Evolutionary conservation across 2,113 vertebrate genomes (phyloP).

Genomic region (Athene cunicularia): DNA sequence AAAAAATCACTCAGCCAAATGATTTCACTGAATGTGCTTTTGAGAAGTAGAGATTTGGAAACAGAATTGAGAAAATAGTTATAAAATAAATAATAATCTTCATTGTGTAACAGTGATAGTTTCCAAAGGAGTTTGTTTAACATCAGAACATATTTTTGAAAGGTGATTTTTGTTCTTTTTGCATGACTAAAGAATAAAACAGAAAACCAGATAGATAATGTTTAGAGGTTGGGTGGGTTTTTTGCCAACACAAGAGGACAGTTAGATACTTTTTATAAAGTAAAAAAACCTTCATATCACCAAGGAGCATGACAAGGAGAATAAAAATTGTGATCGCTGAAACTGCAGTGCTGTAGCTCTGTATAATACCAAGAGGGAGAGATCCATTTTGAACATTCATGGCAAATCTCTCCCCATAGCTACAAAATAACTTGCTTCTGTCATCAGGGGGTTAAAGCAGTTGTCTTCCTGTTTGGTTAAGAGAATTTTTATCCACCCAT

Average conservation of each 20-base stretch:
- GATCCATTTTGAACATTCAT: slow-evolving; percentile 71
- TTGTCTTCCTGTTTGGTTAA: slow-evolving; percentile 62
- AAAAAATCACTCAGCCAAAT: background rate
- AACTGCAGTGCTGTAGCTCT: background rate
- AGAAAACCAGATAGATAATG: background rate
- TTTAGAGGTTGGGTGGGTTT: fast-evolving
- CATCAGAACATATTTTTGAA: background rate
- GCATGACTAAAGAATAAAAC: background rate
- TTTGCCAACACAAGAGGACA: background rate
- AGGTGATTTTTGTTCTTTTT: too few relatives aligned
- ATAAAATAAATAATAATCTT: background rate
- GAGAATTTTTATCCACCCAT: background rate
- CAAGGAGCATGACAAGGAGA: background rate
- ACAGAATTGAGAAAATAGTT: background rate
- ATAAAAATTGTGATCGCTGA: slow-evolving; percentile 5
- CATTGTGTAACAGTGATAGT: background rate
- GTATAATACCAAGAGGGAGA: background rate
- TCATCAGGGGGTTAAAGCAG: slow-evolving; percentile 64
- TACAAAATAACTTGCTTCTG: slow-evolving; percentile 64
- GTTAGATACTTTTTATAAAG: background rate
- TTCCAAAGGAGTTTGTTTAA: background rate
- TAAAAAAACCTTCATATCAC: background rate
- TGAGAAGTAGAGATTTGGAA: background rate
- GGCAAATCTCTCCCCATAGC: slow-evolving; percentile 42
- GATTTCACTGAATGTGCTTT: background rate